These are phyloP conservation scores for Corythucha ciliata DNA, from an alignment of 2,888 invertebrate species.

Conservation along the genomic window DNA sequence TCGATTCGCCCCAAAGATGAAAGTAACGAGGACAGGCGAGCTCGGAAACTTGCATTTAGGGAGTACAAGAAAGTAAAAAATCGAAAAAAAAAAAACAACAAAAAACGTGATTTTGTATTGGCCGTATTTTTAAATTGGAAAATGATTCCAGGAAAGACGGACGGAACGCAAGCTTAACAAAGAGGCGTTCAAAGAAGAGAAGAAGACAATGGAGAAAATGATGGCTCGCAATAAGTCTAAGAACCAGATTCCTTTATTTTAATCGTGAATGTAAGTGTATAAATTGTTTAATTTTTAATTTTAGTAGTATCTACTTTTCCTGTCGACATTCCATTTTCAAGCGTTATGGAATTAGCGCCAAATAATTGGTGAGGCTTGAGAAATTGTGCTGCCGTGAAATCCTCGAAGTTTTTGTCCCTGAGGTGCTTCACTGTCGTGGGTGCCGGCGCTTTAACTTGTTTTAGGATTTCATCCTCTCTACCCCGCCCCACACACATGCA, in stretches of 20 bases:
- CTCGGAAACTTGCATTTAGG: conserved; percentile 62
- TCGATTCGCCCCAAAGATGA: conserved; percentile 64
- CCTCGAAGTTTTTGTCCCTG: no score
- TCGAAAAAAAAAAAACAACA: neutral
- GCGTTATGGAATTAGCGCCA: no score
- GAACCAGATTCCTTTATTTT: conserved; percentile 29
- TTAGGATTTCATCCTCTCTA: no score
- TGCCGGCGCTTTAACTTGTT: no score
- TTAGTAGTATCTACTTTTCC: no score
- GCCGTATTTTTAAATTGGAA: conserved; percentile 7
- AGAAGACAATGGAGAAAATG: conserved; percentile 69
- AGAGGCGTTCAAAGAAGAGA: conserved; percentile 75
- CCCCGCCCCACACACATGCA: no score
- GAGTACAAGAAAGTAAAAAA: conserved; percentile 41
- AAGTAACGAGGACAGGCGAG: conserved; percentile 67
- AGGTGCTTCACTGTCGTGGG: no score
- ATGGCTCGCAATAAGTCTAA: conserved; percentile 58
- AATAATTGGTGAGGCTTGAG: no score
- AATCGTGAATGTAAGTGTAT: no score
- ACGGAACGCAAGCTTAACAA: conserved; percentile 72
- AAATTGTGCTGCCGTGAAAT: no score
- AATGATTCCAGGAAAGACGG: conserved; percentile 52
- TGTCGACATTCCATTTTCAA: no score
- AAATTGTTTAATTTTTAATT: no score
- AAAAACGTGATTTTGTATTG: neutral